Evolutionary conservation across 2,797 vertebrate species (phyloP).

Genomic region (Hemitrygon akajei): DNA sequence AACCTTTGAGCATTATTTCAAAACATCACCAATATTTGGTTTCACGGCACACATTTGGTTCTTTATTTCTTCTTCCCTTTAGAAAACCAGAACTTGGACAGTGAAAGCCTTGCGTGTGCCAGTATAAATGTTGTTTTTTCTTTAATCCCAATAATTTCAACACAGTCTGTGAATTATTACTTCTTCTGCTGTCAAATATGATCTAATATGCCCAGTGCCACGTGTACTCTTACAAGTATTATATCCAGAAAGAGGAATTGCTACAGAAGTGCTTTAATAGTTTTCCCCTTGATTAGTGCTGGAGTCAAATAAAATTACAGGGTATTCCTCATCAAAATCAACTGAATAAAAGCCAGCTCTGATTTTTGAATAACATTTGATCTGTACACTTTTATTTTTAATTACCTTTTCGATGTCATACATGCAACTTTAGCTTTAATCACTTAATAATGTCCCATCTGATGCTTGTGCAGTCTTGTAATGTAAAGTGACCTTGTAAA

Average conservation of each 20-base stretch:
- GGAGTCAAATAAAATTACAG: constrained; percentile 14
- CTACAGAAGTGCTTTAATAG: constrained; percentile 1
- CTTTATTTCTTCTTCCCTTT: not conserved
- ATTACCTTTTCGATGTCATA: not conserved
- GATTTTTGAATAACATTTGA: constrained; percentile 8
- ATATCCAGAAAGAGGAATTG: not conserved
- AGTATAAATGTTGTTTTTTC: no score
- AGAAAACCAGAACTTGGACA: not conserved
- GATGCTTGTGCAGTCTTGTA: not conserved
- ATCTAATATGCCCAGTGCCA: not conserved
- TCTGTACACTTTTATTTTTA: not conserved
- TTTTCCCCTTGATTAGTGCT: not conserved
- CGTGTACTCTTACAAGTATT: no score
- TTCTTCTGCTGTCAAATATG: not conserved
- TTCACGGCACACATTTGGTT: not conserved
- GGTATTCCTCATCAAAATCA: not conserved
- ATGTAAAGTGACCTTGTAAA: not conserved
- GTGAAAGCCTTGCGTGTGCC: no score
- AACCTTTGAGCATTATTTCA: not conserved
- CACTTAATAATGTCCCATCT: not conserved
- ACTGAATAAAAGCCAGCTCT: not conserved
- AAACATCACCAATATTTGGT: not conserved
- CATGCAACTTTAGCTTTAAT: not conserved
- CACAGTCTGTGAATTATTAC: constrained; percentile 7
- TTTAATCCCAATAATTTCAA: not conserved